Conservation (phyloP, 2,797 vertebrate species). For the Epinephelus malabaricus region DNA sequence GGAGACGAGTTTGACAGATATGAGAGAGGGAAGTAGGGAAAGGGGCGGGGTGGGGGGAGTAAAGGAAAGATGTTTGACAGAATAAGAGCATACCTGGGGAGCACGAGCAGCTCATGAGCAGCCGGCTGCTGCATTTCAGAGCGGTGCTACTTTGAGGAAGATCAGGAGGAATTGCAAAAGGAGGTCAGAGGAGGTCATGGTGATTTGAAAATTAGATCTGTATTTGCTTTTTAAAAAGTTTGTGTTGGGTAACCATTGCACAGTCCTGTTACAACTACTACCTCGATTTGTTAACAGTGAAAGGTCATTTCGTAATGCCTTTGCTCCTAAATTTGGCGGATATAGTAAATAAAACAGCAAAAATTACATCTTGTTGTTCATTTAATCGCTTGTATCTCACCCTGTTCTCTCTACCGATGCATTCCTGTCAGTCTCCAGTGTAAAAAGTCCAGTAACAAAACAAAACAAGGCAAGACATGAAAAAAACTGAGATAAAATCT, state of each 20-base stretch:
- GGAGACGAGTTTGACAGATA: slow-evolving; percentile 5
- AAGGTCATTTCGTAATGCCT: neutral
- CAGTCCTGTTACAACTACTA: neutral
- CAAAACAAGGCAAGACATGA: too few species aligned
- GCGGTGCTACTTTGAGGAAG: neutral
- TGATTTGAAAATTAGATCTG: neutral
- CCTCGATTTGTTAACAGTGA: neutral
- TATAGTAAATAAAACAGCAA: neutral
- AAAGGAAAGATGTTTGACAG: slow-evolving; percentile 43
- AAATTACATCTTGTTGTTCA: too few species aligned
- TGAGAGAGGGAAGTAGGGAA: neutral
- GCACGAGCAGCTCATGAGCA: slow-evolving; percentile 9
- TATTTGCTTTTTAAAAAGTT: neutral
- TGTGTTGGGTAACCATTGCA: neutral
- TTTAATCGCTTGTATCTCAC: too few species aligned
- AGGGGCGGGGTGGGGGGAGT: too few species aligned
- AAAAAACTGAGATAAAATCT: too few species aligned
- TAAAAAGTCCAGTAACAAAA: too few species aligned
- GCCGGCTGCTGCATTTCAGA: slow-evolving; percentile 18
- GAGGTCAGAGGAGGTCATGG: neutral
- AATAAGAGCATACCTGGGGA: slow-evolving; percentile 47
- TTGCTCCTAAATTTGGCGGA: neutral
- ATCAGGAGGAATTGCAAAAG: neutral
- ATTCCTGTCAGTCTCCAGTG: too few species aligned
- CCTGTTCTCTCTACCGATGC: too few species aligned